A percentile compares a stretch with the other conserved stretches of the same genome.
phyloP scores from a whole-genome alignment of 2,888 invertebrate species.

The Epistrophe grossulariae region DNA sequence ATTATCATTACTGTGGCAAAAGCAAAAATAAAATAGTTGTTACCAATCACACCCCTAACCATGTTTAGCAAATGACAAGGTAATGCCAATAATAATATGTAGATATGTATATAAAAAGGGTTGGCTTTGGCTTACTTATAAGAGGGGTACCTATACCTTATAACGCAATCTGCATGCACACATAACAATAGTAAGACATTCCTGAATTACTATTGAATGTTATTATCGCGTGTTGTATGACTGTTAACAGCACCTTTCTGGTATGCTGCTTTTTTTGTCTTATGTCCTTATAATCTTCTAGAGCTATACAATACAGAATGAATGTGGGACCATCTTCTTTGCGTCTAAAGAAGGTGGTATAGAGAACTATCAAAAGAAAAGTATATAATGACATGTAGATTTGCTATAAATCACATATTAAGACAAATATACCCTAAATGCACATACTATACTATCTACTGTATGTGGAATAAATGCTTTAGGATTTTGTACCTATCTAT shows the following conservation, averaged over 20 bases:
- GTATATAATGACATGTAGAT: constrained; percentile 74
- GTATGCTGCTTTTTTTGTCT: constrained; percentile 28
- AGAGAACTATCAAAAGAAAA: constrained; percentile 53
- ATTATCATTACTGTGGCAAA: constrained; percentile 71
- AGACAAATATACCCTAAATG: constrained; percentile 65
- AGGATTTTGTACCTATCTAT: constrained; percentile 27
- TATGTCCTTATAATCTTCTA: neutral
- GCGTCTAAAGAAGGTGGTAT: constrained; percentile 29
- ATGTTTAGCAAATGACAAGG: constrained; percentile 58
- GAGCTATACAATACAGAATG: neutral
- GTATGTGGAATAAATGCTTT: constrained; percentile 36
- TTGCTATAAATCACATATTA: constrained; percentile 71
- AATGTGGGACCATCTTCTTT: constrained; percentile 38
- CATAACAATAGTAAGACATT: constrained; percentile 75
- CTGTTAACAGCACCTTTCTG: constrained; percentile 76
- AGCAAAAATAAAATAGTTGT: constrained; percentile 68
- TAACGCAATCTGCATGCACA: constrained; percentile 76
- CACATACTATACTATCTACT: constrained; percentile 61
- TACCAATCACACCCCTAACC: constrained; percentile 72
- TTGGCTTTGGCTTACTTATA: constrained; percentile 56
- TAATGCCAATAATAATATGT: constrained; percentile 30
- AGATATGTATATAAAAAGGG: constrained; percentile 67
- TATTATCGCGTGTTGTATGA: constrained; percentile 77
- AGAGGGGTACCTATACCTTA: constrained; percentile 6
- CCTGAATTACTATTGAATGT: constrained; percentile 76